Percentiles rank a stretch among this genome's conserved stretches.
Conservation (phyloP, 2,113 vertebrate species). For the Ovibos moschatus region DNA sequence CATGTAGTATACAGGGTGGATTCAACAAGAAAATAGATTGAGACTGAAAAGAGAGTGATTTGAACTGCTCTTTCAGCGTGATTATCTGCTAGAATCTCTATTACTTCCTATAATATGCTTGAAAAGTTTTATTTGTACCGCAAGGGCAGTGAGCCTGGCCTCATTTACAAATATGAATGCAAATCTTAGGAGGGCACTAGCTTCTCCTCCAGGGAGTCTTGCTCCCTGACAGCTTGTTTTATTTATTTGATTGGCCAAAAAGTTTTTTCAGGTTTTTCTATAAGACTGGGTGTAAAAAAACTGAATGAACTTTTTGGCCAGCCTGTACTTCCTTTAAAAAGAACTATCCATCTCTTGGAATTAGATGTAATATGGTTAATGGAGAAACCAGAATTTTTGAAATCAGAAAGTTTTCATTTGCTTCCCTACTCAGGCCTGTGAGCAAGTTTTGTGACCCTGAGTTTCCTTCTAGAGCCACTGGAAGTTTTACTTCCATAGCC, state of each 20-base stretch:
- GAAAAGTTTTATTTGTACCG: slow-evolving; percentile 81
- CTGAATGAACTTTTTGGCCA: background rate
- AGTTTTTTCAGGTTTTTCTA: background rate
- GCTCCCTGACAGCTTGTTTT: slow-evolving; percentile 52
- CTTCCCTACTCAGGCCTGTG: background rate
- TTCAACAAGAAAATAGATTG: slow-evolving; percentile 14
- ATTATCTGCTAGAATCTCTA: slow-evolving; percentile 73
- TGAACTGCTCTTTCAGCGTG: slow-evolving; percentile 57
- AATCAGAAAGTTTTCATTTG: background rate
- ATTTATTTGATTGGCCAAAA: slow-evolving; percentile 35
- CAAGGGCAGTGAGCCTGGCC: slow-evolving; percentile 72
- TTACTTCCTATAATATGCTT: slow-evolving; percentile 81
- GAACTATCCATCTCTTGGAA: background rate
- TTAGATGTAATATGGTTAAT: background rate
- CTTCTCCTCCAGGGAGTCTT: slow-evolving; percentile 71
- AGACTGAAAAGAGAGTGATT: slow-evolving; percentile 54
- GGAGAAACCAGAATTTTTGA: background rate
- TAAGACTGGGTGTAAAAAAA: background rate
- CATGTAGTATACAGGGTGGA: background rate
- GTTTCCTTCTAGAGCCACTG: background rate
- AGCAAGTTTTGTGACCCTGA: background rate
- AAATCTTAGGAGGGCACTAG: slow-evolving; percentile 50
- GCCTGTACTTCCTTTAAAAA: slow-evolving; percentile 16
- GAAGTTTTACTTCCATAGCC: background rate
- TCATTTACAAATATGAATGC: slow-evolving; percentile 79